Percentiles rank a stretch among this genome's conserved stretches.
Evolutionary conservation across 2,888 invertebrate genomes (phyloP).

Genomic region (Trachelus troglodyta): DNA sequence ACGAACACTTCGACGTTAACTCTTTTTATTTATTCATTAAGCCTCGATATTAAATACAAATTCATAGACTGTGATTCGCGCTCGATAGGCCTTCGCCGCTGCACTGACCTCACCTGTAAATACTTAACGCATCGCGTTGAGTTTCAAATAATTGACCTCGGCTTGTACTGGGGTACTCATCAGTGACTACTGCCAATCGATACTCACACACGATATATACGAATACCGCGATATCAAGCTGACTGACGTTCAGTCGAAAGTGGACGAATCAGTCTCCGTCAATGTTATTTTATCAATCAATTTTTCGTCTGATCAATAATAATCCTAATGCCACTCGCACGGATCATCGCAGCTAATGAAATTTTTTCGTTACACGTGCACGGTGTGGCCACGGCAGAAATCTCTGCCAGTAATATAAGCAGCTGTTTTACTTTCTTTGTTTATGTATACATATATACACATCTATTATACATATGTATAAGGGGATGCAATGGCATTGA

Average conservation of each 20-base stretch:
- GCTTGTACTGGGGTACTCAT: neutral
- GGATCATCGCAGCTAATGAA: neutral
- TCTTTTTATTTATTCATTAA: neutral
- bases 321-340: neutral
- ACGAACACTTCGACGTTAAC: neutral
- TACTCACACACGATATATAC: neutral
- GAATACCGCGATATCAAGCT: neutral
- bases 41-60: neutral
- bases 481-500: constrained; percentile 36
- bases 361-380: neutral
- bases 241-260: neutral
- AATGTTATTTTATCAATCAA: neutral
- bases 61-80: neutral
- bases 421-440: too few species aligned
- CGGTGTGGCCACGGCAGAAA: neutral
- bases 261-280: neutral
- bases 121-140: neutral
- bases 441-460: too few species aligned
- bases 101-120: neutral
- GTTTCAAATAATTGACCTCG: neutral
- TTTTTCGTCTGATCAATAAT: neutral
- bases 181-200: neutral
- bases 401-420: too few species aligned
- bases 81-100: neutral
- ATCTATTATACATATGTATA: neutral